Evolutionary conservation across 1,140 invertebrate species (phyloP), one percentile per base, ranked within the genome.

Genomic region (Atta texana): DNA sequence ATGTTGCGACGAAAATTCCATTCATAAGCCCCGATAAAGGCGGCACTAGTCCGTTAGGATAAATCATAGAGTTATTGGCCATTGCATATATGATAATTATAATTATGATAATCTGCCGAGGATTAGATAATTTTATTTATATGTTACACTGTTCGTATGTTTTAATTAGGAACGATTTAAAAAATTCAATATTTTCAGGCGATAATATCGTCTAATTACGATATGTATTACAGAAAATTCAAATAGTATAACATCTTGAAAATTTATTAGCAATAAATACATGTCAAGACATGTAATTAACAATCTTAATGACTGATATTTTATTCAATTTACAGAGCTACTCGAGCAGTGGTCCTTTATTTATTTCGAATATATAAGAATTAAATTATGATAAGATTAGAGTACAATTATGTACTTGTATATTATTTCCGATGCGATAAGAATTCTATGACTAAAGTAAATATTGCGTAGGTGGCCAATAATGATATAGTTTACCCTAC

Each of bases 61-160:
- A 84, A 84, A 84, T 71, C 31, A 72, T 84, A 74, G 34, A 61
- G 39, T 84, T 74, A 84, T 84, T 84, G 80, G 80, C 80, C 80
- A 84, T 74, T 63, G 8, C 66, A 69, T 24, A 31, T 61, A 71
- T 81, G 14, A 18, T 78, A 69, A 80, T 69, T n/a, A 28, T 63
- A 74, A n/a, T n/a, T n/a, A n/a, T n/a, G n/a, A n/a, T n/a, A n/a
- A 53, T 72, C 24, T 66, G 8, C n/a, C 21, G 10, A 75, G 4
- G 57, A 44, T 75, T 59, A 59, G n/a, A 75, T 59, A 75, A 75
- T 59, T 59, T 24, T 59, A 57, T 74, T 74, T 74, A 53, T 74
- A 34, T 55, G 28, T 74, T 55, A 74, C 4, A 4, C 18, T 18
- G 1, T 24, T 39, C 39, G 7, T 39, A 39, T 44, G 39, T 77